A percentile compares a stretch with the other conserved stretches of the same genome.
Conservation (phyloP, 2,888 invertebrate species). For the Hydrotaea diabolus region DNA sequence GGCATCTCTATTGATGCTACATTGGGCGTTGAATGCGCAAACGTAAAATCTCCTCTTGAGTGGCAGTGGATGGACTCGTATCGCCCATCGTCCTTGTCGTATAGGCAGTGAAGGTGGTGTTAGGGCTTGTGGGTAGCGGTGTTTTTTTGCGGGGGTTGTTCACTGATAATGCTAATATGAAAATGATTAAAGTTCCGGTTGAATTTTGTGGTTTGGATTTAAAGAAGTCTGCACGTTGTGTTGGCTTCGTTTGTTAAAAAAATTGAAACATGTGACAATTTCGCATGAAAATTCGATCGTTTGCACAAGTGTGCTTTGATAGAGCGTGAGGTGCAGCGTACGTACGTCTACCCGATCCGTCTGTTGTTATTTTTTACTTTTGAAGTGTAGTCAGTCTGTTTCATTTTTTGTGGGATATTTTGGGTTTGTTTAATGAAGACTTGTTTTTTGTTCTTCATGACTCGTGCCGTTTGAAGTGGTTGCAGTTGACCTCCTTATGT, state of each 20-base stretch:
- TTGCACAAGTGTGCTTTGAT: no score
- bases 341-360: constrained; percentile 13
- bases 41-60: background rate
- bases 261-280: constrained; percentile 70
- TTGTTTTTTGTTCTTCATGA: constrained; percentile 49
- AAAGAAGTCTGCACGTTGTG: no score
- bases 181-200: constrained; percentile 54
- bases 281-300: constrained; percentile 69
- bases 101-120: background rate
- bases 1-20: background rate
- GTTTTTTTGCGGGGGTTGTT: constrained; percentile 11
- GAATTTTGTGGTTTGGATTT: no score
- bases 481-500: constrained; percentile 63
- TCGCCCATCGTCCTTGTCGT: background rate
- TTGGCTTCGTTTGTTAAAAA: constrained; percentile 43
- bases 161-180: constrained; percentile 52
- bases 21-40: background rate
- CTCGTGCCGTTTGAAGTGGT: constrained; percentile 58
- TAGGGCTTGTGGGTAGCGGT: no score
- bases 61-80: background rate
- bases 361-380: constrained; percentile 27
- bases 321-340: constrained; percentile 67
- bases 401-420: constrained; percentile 1
- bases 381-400: constrained; percentile 34
- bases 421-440: background rate